Evolutionary conservation across 2,888 invertebrate species (phyloP), one percentile per base, ranked within the genome.

Genomic region (Venustoraphidia nigricollis): DNA sequence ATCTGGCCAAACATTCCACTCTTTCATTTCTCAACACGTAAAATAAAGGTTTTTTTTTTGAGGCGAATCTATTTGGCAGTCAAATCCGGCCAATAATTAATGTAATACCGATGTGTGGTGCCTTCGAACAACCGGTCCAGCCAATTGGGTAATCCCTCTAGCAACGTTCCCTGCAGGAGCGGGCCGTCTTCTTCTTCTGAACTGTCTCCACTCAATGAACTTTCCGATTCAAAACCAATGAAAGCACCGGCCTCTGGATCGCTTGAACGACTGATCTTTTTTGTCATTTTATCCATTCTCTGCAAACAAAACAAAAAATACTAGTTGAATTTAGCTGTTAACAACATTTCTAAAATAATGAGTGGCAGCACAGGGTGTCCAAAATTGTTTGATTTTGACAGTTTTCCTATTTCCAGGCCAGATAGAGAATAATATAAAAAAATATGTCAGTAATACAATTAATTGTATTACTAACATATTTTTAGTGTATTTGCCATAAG

Each of bases 11-110:
- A 27, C 27, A 27, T 13, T 40, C 9, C 13, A 10, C 46, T 36
- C 38, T 11, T 41, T 34, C 10, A 44, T 10, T 13, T 34, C 41
- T 27, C 47, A 40, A 46, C 50, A 49, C 49, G 44, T 48, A 42
- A 44, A 41, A 43, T 44, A 42, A 51, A 46, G 45, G 47, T 51
- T 41, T 43, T 49, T 41, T 43, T 49, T 45, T 36, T 10, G 37
- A 10, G 13, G 34, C 27, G 44, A 50, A 50, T 56, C 72, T 81
- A 87, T 70, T 87, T 87, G 61, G 83, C 80, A 55, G 83, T 83
- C 75, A 90, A 92, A 62, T 92, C 91, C n/a, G 97, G 97, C 97
- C 97, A 98, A 68, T 93, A 93, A 68, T 93, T 92, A 58, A 98
- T 82, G 67, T 91, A 87, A 70, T 95, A 96, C 57, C 95, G 83